A percentile compares a stretch with the other conserved stretches of the same genome.
Evolutionary conservation across 2,797 vertebrate genomes (phyloP).

Genomic region (Mus caroli): DNA sequence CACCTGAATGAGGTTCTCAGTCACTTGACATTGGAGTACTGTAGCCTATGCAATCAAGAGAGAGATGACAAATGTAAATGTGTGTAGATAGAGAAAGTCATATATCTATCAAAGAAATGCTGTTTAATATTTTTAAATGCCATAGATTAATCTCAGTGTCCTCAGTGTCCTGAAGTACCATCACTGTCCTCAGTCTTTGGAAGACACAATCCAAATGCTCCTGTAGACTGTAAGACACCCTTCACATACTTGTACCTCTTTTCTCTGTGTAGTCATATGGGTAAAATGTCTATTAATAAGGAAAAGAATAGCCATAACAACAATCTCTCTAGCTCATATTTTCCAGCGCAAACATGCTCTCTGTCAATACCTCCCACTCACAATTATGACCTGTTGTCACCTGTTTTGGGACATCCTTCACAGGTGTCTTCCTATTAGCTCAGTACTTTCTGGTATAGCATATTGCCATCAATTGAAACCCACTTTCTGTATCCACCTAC

Average conservation of each 20-base stretch:
- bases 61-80: neutral
- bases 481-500: neutral
- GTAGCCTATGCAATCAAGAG: neutral
- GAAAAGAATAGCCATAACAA: neutral
- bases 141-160: neutral
- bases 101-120: neutral
- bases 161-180: neutral
- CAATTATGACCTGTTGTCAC: neutral
- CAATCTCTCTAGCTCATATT: neutral
- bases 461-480: neutral
- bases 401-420: neutral
- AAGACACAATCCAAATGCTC: neutral
- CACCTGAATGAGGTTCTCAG: neutral
- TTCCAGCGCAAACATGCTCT: neutral
- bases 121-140: neutral
- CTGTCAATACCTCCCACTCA: neutral
- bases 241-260: neutral
- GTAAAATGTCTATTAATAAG: neutral
- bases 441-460: neutral
- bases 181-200: too few relatives aligned
- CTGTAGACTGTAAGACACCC: too few relatives aligned
- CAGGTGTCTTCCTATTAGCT: neutral
- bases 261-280: accelerated
- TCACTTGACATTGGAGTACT: neutral
- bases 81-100: neutral